phyloP scores from a whole-genome alignment of 2,797 vertebrate species.

The Sebastes miniatus region DNA sequence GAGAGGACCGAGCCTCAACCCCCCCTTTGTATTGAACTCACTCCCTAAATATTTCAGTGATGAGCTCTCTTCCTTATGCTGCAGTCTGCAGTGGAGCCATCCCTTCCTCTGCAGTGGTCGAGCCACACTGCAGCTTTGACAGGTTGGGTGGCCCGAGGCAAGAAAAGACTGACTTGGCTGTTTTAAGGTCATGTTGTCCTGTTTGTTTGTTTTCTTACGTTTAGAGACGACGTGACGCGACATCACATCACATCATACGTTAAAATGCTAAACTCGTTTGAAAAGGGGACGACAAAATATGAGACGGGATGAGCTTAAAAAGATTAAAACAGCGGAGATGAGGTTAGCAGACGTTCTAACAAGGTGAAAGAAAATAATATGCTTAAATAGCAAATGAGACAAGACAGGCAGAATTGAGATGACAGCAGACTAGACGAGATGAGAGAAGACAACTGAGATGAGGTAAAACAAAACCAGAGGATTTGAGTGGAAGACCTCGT shows the following conservation, averaged over 20 bases:
- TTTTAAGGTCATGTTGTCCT: constrained; percentile 69
- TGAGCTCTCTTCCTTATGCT: constrained; percentile 70
- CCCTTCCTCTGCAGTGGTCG: constrained; percentile 70
- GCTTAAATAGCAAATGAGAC: constrained; percentile 41
- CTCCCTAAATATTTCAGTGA: constrained; percentile 84
- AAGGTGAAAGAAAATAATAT: constrained; percentile 22
- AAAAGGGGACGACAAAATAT: not conserved
- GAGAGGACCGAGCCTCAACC: constrained; percentile 60
- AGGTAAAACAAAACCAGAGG: constrained; percentile 12
- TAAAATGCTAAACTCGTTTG: too few relatives aligned
- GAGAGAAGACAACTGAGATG: constrained; percentile 18
- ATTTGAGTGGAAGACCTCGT: constrained; percentile 14
- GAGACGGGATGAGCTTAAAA: not conserved
- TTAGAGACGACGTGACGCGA: constrained; percentile 17
- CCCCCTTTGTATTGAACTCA: constrained; percentile 70
- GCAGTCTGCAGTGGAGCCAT: constrained; percentile 73
- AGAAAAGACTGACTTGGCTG: constrained; percentile 57
- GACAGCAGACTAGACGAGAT: constrained; percentile 21
- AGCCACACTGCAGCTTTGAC: constrained; percentile 74
- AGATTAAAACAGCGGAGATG: constrained; percentile 1
- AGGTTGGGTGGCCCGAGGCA: constrained; percentile 69
- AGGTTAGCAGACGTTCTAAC: not conserved
- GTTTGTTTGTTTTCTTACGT: constrained; percentile 60
- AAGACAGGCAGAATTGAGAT: constrained; percentile 32
- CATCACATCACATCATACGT: not conserved